Base-by-base conservation (phyloP, 2,797 vertebrate species). In the Notoglanidium macrostoma region DNA sequence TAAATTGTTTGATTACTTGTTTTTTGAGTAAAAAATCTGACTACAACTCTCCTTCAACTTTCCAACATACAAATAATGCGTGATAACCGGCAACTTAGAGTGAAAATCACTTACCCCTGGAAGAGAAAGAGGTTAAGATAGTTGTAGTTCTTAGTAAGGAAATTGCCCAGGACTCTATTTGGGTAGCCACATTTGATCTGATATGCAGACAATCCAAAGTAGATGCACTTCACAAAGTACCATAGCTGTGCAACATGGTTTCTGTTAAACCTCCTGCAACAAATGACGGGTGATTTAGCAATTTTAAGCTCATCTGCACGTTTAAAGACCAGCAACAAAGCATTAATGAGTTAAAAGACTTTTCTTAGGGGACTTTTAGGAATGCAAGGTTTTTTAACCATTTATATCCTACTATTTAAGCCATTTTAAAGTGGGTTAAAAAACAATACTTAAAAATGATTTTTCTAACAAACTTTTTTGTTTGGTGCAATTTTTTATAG, bases 91-190 rank as follows among this genome's bases (percentile, higher is more conserved):
- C 46, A 44, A 44, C 35, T 35, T 15, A 35, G 7, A 3, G 35
- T 68, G 5, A 35, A 61, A 68, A 15, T 11, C 12, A 2, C 92
- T 90, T 85, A 93, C 92, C 91, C 92, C 78, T 92, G 95, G 83
- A 96, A 96, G 26, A 96, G 93, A 88, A 96, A 95, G 35, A 96
- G 95, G 90, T 96, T 94, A 67, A 95, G 70, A 89, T 94, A 94
- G 88, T 95, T 96, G 92, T 93, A 96, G 86, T 94, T 93, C 91
- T 96, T 95, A 14, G 95, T 96, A 86, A 96, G 94, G 88, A 96
- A 95, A 83, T 95, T 95, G 35, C 95, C 95, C 10, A 94, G 93
- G 87, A 96, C 95, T 2, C 90, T 87, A 81, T 94, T 94, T 5
- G 96, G 95, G 88, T 95, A 95, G 85, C 95, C 94, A 44, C 93